Base-by-base conservation (phyloP, 2,888 invertebrate genomes). In the Andrena hattorfiana region DNA sequence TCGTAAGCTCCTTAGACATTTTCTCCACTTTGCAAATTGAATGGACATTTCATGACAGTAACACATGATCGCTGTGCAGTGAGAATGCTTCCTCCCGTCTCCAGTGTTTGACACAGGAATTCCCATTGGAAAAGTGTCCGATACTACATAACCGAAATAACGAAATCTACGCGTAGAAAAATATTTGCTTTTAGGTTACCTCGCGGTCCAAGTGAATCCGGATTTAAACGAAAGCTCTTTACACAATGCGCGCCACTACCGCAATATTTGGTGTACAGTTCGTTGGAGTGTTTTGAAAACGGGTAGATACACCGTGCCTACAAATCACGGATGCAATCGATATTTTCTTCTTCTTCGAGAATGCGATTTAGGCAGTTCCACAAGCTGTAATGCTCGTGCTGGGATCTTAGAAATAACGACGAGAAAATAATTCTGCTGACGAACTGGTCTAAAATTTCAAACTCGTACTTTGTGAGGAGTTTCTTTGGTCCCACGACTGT, bases 201-300 rank as follows among this genome's bases (percentile, higher is more conserved):
- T 54, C 64, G 74, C 64, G 78, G 69, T 70, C 60, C 72, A 68
- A 35, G 30, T 67, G 83, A 75, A 86, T 77, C 70, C 81, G 81
- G 83, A 81, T 88, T 86, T 85, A 75, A 79, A 74, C 51, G 69
- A 71, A 86, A 86, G 82, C 87, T 75, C 80, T 82, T 84, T 81
- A 81, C 80, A 76, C 74, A 42, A 54, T 64, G 71, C 64, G 70
- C 77, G 64, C 56, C 64, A 74, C 48, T 51, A 49, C 66, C 80
- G 69, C 74, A 85, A 83, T 87, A 81, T 77, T 68, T 70, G 49
- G 75, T 75, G 77, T 88, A 85, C 74, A 77, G 42, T 81, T 81
- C 76, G 69, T 63, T 59, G 30, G 63, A 48, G 26, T 73, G 68
- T 66, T 71, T 60, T 20, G 56, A 48, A 66, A 67, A 48, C 73